A percentile compares a stretch with the other conserved stretches of the same genome.
Evolutionary conservation across 2,113 vertebrate species (phyloP).

Genomic region (Podarcis raffonei): DNA sequence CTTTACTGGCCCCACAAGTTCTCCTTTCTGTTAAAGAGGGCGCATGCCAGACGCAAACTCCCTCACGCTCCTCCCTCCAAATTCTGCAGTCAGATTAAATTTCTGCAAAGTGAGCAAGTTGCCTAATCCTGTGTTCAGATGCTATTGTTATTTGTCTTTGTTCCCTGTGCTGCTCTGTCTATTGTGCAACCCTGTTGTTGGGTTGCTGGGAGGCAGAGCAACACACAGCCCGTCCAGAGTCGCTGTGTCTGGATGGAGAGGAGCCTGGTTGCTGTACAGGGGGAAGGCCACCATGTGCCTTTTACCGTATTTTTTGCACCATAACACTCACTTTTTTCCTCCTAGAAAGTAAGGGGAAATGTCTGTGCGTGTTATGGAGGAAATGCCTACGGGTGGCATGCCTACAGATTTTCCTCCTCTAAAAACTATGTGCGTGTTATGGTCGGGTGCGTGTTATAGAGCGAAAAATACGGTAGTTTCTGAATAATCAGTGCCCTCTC

Average conservation of each 20-base stretch:
- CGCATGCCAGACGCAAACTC: background rate
- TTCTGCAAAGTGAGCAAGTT: background rate
- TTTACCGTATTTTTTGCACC: too few species aligned
- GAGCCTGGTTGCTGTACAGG: background rate
- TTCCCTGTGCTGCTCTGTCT: background rate
- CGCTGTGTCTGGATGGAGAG: background rate
- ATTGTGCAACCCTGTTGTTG: too few species aligned
- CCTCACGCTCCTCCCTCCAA: background rate
- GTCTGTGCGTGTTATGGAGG: too few species aligned
- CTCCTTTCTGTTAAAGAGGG: background rate
- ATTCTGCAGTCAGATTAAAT: background rate
- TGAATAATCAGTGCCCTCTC: background rate
- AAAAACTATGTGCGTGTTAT: too few species aligned
- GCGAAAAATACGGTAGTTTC: too few species aligned
- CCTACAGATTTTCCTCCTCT: too few species aligned
- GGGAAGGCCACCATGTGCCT: too few species aligned
- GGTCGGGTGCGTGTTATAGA: too few species aligned
- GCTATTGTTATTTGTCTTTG: background rate
- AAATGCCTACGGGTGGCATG: too few species aligned
- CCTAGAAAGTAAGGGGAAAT: too few species aligned
- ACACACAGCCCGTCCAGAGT: background rate
- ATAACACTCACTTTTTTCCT: too few species aligned
- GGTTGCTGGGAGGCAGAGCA: background rate
- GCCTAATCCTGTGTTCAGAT: background rate
- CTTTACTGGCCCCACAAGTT: background rate